Base-by-base conservation (phyloP, 2,797 vertebrate species). In the Eulemur albifrons region DNA sequence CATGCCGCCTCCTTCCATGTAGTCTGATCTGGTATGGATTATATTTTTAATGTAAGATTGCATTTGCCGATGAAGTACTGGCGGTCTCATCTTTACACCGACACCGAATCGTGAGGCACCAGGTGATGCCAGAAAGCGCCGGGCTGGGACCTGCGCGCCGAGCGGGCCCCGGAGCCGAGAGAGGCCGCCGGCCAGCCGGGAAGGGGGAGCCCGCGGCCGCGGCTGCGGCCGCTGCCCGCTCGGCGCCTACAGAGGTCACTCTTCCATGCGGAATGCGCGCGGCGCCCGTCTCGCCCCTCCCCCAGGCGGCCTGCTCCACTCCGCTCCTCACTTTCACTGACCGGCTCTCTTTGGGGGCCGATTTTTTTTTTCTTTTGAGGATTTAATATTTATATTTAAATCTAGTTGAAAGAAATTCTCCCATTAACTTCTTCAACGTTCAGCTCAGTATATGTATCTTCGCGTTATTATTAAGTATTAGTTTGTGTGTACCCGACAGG, bases 231-330 rank as follows among this genome's bases (percentile, higher is more conserved):
- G 88, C 95, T 96, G 96, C 77, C 73, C 82, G 11, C 59, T 75
- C 94, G 81, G 18, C 88, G 98, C 98, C 99, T 98, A 98, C 98
- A 99, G 99, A 98, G 99, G 99, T 99, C 99, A 99, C 98, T 98
- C 98, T 99, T 98, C 98, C 98, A 97, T 98, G 96, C 98, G 82
- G 96, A 98, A 98, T 93, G 96, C 75, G 77, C 18, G 18, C 5
- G 18, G 54, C 40, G 69, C 84, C 79, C 79, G 57, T 93, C 92
- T 45, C 52, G 4, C 79, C 91, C 83, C 72, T 38, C 59, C 96
- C 50, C 27, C 45, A 21, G 83, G 90, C 91, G 86, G 94, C 92
- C 83, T 20, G 76, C 67, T 27, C 27, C 10, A 21, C 59, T 79
- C 94, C 4, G 0, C 81, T 59, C 73, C 38, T 61, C 87, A 52